A percentile compares a stretch with the other conserved stretches of the same genome.
Conservation (phyloP, 2,113 vertebrate genomes). For the Callipepla californica region DNA sequence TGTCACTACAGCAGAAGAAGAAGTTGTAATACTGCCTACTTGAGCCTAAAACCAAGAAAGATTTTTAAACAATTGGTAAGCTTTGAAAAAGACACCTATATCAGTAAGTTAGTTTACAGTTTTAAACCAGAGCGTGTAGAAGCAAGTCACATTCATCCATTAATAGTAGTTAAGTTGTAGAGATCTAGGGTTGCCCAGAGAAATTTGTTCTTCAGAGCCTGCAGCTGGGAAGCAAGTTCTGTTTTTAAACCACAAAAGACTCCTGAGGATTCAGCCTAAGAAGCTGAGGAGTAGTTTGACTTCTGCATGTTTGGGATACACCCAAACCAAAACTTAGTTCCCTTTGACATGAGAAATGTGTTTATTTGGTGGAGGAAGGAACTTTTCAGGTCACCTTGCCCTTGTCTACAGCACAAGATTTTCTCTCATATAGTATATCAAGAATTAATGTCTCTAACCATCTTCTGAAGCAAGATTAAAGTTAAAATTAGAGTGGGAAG, state of each 20-base stretch:
- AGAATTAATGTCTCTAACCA: neutral
- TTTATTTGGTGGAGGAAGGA: neutral
- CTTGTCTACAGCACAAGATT: neutral
- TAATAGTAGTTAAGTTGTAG: neutral
- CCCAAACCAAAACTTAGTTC: neutral
- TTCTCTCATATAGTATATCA: neutral
- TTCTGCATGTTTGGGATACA: neutral
- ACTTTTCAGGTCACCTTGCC: conserved; percentile 16
- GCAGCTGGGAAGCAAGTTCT: neutral
- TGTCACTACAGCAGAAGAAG: neutral
- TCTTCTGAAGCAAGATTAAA: neutral
- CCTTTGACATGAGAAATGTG: neutral
- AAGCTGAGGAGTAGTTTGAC: neutral
- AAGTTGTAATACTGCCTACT: neutral
- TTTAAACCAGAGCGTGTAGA: neutral
- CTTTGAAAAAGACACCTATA: neutral
- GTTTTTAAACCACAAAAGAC: neutral
- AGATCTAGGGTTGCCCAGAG: neutral
- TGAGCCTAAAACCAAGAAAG: neutral
- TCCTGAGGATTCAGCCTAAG: neutral
- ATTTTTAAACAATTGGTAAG: neutral
- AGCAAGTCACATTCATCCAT: neutral
- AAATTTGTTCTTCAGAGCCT: neutral
- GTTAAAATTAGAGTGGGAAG: neutral
- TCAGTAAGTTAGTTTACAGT: neutral